phyloP scores from a whole-genome alignment of 2,113 vertebrate genomes.

The Ctenomys sociabilis region DNA sequence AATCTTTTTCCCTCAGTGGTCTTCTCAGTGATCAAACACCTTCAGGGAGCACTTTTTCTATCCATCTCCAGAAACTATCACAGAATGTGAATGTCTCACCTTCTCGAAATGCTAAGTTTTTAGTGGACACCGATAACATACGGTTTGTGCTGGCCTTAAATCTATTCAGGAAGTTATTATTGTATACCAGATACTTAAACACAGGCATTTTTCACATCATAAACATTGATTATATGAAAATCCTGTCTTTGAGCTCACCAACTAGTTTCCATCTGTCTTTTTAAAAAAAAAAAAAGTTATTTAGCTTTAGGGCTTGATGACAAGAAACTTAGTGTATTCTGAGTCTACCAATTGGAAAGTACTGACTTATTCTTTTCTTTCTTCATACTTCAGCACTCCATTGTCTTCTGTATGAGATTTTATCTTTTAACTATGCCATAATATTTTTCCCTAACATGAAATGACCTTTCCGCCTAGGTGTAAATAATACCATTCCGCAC shows the following conservation, averaged over 20 bases:
- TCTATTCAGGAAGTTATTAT: conserved; percentile 29
- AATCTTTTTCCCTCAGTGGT: neutral
- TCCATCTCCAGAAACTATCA: neutral
- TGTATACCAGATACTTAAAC: neutral
- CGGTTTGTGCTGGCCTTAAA: neutral
- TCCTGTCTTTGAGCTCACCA: conserved; percentile 34
- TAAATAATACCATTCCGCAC: neutral
- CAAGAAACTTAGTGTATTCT: neutral
- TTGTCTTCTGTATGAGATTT: neutral
- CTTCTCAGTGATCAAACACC: neutral
- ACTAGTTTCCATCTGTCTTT: conserved; percentile 42
- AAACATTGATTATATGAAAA: conserved; percentile 66
- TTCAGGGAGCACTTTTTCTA: neutral
- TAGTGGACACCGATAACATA: neutral
- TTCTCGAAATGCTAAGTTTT: neutral
- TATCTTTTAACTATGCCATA: conserved; percentile 35
- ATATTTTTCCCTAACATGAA: neutral
- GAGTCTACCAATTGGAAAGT: neutral
- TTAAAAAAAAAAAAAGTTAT: neutral
- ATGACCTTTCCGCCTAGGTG: neutral
- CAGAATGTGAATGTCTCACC: neutral
- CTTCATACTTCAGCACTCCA: neutral
- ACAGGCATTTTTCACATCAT: conserved; percentile 31
- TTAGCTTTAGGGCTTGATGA: conserved; percentile 34
- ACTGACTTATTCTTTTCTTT: conserved; percentile 20